Evolutionary conservation across 2,797 vertebrate genomes (phyloP).

Genomic region (Sarcophilus harrisii): DNA sequence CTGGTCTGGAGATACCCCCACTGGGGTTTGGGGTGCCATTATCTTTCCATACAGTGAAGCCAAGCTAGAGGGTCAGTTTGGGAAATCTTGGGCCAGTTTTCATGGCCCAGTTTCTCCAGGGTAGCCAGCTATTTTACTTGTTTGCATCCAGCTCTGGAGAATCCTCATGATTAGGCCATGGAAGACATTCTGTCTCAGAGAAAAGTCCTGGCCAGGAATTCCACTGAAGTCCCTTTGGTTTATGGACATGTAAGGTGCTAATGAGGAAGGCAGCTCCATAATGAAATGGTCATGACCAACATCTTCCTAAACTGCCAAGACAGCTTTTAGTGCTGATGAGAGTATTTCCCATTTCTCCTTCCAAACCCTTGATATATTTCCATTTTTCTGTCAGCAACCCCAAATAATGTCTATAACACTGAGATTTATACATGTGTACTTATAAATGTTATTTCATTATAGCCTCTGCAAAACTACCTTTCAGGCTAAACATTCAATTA

Average conservation of each 20-base stretch:
- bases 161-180: slow-evolving; percentile 2
- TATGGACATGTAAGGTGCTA: neutral
- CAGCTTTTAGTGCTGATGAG: slow-evolving; percentile 5
- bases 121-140: slow-evolving; percentile 51
- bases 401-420: slow-evolving; percentile 77
- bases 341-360: slow-evolving; percentile 49
- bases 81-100: neutral
- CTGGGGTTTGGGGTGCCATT: neutral
- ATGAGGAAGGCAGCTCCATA: neutral
- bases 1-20: neutral
- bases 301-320: slow-evolving; percentile 7
- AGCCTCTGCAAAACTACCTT: slow-evolving; percentile 83
- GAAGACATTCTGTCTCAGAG: slow-evolving; percentile 26
- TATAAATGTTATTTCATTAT: slow-evolving; percentile 83
- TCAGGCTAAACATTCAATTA: slow-evolving; percentile 86
- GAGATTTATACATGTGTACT: slow-evolving; percentile 80
- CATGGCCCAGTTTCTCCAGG: slow-evolving; percentile 2
- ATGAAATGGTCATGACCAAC: neutral
- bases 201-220: slow-evolving; percentile 45
- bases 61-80: neutral
- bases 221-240: slow-evolving; percentile 1
- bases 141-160: slow-evolving; percentile 28
- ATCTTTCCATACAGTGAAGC: neutral
- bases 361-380: slow-evolving; percentile 50
- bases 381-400: slow-evolving; percentile 76